Conservation (phyloP, 2,797 vertebrate genomes). For the Danio albolineatus region DNA sequence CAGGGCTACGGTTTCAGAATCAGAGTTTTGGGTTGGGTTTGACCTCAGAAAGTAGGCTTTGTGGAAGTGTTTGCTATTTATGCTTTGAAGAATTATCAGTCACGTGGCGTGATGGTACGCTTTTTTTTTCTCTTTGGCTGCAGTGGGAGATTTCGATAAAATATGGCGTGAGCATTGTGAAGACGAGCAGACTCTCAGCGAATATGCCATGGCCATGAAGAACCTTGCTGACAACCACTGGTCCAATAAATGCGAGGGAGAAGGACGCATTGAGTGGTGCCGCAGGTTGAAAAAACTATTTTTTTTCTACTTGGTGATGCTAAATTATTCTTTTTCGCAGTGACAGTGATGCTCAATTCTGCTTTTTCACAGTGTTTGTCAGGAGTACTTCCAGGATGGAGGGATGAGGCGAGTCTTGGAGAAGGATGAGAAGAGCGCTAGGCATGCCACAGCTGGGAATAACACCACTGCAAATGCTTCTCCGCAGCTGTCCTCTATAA, state of each 20-base stretch:
- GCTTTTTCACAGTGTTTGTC: slow-evolving; percentile 85
- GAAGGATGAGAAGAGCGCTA: slow-evolving; percentile 92
- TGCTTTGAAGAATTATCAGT: not conserved
- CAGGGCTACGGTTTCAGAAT: not conserved
- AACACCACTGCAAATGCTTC: slow-evolving; percentile 75
- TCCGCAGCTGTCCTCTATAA: slow-evolving; percentile 63
- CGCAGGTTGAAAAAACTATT: slow-evolving; percentile 82
- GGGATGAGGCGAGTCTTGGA: slow-evolving; percentile 94
- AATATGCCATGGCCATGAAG: slow-evolving; percentile 99
- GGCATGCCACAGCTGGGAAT: slow-evolving; percentile 74
- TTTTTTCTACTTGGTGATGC: no score
- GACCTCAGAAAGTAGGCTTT: slow-evolving; percentile 24
- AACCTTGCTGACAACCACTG: slow-evolving; percentile 98
- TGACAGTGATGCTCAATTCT: slow-evolving; percentile 1
- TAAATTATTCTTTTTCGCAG: not conserved
- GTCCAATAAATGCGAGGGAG: slow-evolving; percentile 92
- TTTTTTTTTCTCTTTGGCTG: slow-evolving; percentile 19
- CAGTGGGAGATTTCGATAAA: slow-evolving; percentile 98
- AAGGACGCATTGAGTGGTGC: slow-evolving; percentile 98
- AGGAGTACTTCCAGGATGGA: slow-evolving; percentile 95
- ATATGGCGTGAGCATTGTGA: slow-evolving; percentile 99
- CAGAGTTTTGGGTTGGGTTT: not conserved
- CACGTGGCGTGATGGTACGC: not conserved
- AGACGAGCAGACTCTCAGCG: slow-evolving; percentile 94
- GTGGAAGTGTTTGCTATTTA: not conserved